Base-by-base conservation (phyloP, 2,797 vertebrate genomes). In the Limosa lapponica region DNA sequence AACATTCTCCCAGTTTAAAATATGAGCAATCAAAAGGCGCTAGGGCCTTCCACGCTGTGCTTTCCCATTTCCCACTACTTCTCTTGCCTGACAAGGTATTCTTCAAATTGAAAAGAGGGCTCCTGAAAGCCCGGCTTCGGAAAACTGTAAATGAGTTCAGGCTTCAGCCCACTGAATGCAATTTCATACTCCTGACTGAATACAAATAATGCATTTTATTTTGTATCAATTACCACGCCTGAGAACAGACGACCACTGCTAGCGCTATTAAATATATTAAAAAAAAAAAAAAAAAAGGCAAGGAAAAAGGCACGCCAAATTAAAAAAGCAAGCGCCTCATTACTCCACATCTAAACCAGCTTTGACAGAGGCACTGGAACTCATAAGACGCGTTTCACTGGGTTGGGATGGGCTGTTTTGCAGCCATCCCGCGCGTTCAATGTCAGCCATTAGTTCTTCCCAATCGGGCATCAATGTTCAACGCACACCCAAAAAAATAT, bases 391-490 rank as follows among this genome's bases (percentile, higher is more conserved):
- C 15, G 65, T 74, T 82, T 78, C 54, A 71, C 91, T 62, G 93
- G 89, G 81, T 66, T 28, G 67, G 91, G 95, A 88, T 82, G 93
- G 96, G 96, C 94, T 49, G 32, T 94, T 95, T 93, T 72, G 32
- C 85, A 73, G 54, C 95, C 96, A 88, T 96, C 97, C 97, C 6
- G 86, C 6, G 28, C 13, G 6, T 39, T 97, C 94, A 89, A 28
- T 83, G 95, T 70, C 88, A 90, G 92, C 96, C 96, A 97, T 98
- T 97, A 97, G 96, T 98, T 98, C 98, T 98, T 98, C 97, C 97
- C 98, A 98, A 98, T 97, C 97, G 95, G 98, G 97, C 96, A 95
- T 97, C 97, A 82, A 89, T 87, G 97, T 96, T 95, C 95, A 94
- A 96, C 44, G 85, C 95, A 93, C 94, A 95, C 96, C 97, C 96